Conservation (phyloP, 2,888 invertebrate genomes). For the Andrena hattorfiana region DNA sequence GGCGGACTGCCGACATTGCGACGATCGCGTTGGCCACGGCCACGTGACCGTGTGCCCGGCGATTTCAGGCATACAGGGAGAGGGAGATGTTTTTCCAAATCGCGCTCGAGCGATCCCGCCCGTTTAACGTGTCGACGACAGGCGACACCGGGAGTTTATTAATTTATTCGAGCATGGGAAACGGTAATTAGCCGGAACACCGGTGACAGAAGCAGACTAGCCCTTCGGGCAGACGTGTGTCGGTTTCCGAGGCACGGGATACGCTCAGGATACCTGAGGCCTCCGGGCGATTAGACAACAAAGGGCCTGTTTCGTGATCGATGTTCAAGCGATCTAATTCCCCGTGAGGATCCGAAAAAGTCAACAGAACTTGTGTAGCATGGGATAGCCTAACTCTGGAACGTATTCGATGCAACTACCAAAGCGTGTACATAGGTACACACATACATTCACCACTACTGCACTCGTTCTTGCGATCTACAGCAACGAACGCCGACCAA, state of each 20-base stretch:
- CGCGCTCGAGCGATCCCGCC: slow-evolving; percentile 55
- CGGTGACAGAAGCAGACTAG: slow-evolving; percentile 83
- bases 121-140: slow-evolving; percentile 75
- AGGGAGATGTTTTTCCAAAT: slow-evolving; percentile 38
- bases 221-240: slow-evolving; percentile 79
- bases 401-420: not conserved
- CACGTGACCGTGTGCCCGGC: slow-evolving; percentile 54
- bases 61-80: slow-evolving; percentile 33
- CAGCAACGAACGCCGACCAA: not conserved
- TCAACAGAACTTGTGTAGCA: slow-evolving; percentile 1
- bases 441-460: not conserved
- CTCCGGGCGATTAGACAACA: slow-evolving; percentile 47
- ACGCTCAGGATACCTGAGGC: slow-evolving; percentile 55
- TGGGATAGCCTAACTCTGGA: not conserved
- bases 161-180: slow-evolving; percentile 84
- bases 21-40: slow-evolving; percentile 40
- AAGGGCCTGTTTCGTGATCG: slow-evolving; percentile 60
- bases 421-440: not conserved
- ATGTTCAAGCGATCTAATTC: slow-evolving; percentile 56
- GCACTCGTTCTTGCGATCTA: not conserved
- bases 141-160: slow-evolving; percentile 80
- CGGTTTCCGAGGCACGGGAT: slow-evolving; percentile 65
- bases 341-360: slow-evolving; percentile 38
- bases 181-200: slow-evolving; percentile 84
- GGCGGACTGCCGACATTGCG: slow-evolving; percentile 42